Conservation (phyloP, 2,888 invertebrate species). For the Chymomyza fuscimana region DNA sequence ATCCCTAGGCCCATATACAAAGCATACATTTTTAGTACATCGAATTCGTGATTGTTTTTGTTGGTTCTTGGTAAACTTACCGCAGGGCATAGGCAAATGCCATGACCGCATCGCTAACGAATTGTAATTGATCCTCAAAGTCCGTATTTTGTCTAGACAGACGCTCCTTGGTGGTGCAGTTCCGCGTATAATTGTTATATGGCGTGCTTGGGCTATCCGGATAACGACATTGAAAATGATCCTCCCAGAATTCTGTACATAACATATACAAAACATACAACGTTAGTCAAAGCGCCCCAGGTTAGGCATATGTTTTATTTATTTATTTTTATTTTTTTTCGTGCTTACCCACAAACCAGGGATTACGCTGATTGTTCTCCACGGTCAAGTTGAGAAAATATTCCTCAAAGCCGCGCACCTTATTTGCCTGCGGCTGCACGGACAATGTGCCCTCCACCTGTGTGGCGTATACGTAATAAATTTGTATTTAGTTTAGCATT, state of each 20-base stretch:
- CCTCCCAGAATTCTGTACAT: conserved; percentile 93
- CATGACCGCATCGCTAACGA: conserved; percentile 97
- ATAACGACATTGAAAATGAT: conserved; percentile 94
- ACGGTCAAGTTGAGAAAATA: conserved; percentile 92
- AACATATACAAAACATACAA: background rate
- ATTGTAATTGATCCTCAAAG: conserved; percentile 96
- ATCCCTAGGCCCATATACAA: conserved; percentile 82
- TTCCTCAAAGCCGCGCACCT: conserved; percentile 91
- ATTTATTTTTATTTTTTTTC: no score
- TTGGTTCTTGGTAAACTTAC: conserved; percentile 79
- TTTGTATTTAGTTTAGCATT: conserved; percentile 17
- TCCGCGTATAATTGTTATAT: conserved; percentile 87
- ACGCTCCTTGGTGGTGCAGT: conserved; percentile 89
- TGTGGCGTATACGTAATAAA: conserved; percentile 61
- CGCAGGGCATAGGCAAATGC: conserved; percentile 94
- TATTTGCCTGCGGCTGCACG: conserved; percentile 95
- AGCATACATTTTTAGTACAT: conserved; percentile 5
- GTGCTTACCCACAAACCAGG: conserved; percentile 96
- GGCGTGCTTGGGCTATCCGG: conserved; percentile 90
- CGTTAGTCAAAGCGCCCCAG: background rate
- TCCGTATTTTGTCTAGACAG: conserved; percentile 88
- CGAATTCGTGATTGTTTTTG: background rate
- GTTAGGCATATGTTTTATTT: background rate
- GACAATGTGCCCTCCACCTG: conserved; percentile 94
- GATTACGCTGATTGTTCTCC: conserved; percentile 93